These are phyloP conservation scores for Chrysolina americana DNA, from an alignment of 2,888 invertebrate genomes.

Conservation along the genomic window DNA sequence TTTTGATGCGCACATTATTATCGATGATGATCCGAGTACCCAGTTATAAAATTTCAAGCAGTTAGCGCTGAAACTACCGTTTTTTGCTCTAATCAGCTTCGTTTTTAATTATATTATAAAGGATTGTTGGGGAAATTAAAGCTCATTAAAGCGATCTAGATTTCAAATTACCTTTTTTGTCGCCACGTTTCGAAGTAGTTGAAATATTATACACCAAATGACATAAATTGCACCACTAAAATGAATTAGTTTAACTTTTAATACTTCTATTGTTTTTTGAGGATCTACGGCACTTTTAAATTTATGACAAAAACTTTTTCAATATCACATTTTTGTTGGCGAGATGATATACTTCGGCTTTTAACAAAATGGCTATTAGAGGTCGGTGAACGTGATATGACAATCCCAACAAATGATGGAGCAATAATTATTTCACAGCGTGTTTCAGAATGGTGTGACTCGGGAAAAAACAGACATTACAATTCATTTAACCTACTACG, in stretches of 20 bases:
- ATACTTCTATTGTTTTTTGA: conserved; percentile 8
- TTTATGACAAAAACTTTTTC: conserved; percentile 27
- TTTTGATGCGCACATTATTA: background rate
- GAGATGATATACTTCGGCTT: conserved; percentile 11
- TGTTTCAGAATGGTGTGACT: too few species aligned
- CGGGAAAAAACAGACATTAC: too few species aligned
- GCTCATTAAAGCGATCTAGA: conserved; percentile 13
- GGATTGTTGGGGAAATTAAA: conserved; percentile 11
- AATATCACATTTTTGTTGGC: conserved; percentile 22
- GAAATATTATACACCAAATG: conserved; percentile 24
- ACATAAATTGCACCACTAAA: conserved; percentile 19
- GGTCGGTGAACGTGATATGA: background rate
- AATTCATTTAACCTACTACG: too few species aligned
- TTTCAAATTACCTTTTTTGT: conserved; percentile 26
- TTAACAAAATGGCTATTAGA: conserved; percentile 8
- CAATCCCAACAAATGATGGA: background rate
- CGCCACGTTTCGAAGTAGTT: conserved; percentile 22
- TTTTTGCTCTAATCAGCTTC: conserved; percentile 3
- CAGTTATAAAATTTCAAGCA: conserved; percentile 13
- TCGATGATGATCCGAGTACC: background rate
- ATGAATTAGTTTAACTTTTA: conserved; percentile 13
- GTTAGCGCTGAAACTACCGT: conserved; percentile 8
- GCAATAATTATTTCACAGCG: background rate
- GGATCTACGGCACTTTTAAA: conserved; percentile 6
- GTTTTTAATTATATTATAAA: conserved; percentile 21